phyloP scores from a whole-genome alignment of 2,113 vertebrate genomes.

The Nothocercus julius region DNA sequence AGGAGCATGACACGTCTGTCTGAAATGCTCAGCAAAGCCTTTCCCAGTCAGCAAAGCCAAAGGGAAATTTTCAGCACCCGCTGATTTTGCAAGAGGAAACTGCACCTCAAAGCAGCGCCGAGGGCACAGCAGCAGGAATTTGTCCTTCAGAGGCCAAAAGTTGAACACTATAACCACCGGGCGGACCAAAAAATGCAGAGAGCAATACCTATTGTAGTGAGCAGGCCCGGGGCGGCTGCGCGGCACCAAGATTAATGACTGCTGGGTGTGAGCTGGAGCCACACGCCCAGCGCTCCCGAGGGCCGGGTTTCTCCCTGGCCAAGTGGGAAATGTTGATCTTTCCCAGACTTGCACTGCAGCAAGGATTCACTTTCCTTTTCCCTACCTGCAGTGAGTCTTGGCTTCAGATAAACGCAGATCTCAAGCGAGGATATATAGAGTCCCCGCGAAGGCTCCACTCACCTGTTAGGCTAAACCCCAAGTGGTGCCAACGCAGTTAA shows the following conservation, averaged over 20 bases:
- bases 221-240: not conserved
- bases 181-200: not conserved
- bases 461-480: fast-evolving
- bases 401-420: not conserved
- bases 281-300: not conserved
- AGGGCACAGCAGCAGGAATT: constrained; percentile 48
- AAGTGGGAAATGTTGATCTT: not conserved
- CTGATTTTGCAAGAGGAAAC: constrained; percentile 57
- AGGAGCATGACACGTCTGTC: fast-evolving
- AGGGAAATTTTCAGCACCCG: not conserved
- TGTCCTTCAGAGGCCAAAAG: constrained; percentile 36
- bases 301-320: not conserved
- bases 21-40: not conserved
- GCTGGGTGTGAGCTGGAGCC: constrained; percentile 32
- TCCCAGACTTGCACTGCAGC: not conserved
- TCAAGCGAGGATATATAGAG: not conserved
- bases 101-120: constrained; percentile 33
- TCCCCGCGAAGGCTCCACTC: not conserved
- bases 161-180: not conserved
- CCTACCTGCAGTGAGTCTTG: fast-evolving
- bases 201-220: constrained; percentile 5
- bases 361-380: not conserved
- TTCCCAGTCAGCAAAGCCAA: not conserved
- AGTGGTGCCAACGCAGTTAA: not conserved
- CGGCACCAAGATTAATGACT: constrained; percentile 1